Evolutionary conservation across 2,797 vertebrate genomes (phyloP), one percentile per base, ranked within the genome.

Genomic region (Podarcis lilfordi): DNA sequence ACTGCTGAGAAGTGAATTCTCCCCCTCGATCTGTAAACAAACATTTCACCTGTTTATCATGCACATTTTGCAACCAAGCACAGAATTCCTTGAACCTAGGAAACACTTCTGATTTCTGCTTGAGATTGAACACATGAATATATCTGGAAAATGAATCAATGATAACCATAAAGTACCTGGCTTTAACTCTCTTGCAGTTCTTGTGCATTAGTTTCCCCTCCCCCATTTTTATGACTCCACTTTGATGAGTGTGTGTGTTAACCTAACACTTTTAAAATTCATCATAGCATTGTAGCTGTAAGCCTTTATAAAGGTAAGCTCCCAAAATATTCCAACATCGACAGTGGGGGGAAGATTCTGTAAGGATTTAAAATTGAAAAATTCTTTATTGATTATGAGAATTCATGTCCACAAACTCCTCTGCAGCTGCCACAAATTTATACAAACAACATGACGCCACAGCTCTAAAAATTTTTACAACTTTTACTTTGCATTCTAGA

Each of bases 341-440:
- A 35, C 1, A 66, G 7, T 9, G 13, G n/a, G 5, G 69, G 40
- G n/a, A 61, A n/a, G 10, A 61, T 32, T 23, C 64, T 55, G 21
- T 29, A 27, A 50, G 25, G 8, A 37, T 50, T 69, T n/a, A 88
- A 84, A 84, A 64, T 71, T 71, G 87, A 71, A 84, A 84, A 88
- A 88, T 78, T 71, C 35, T 83, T 88, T 88, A 82, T 88, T 88
- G 19, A 23, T 55, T 55, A 4, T 3, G 43, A 83, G 43, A 79
- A 78, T 45, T 23, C 13, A 83, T 27, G 8, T 59, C 72, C 55
- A 82, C 78, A 77, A 40, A 23, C 11, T 75, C 11, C 23, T 40
- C 19, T 64, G 71, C 9, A 13, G 3, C 25, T 4, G 29, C 68
- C 64, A 79, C 64, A 71, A 84, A 50, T 88, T 88, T 69, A 32